Conservation (phyloP, 2,113 vertebrate species). For the Saimiri boliviensis region DNA sequence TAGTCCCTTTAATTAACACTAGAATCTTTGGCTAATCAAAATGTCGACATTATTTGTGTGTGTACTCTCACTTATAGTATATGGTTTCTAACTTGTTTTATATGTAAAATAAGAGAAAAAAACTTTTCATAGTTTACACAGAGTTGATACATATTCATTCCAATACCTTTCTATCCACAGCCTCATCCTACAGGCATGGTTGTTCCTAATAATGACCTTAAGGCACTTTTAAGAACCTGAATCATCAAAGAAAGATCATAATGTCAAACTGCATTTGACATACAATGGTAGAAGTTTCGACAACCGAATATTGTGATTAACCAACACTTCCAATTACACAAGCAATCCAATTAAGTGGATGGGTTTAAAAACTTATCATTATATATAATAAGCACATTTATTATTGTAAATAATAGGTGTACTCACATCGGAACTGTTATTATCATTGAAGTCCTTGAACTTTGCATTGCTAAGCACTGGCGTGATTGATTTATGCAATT, state of each 20-base stretch:
- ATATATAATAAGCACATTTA: neutral
- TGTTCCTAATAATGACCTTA: neutral
- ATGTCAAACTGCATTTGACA: neutral
- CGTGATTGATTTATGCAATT: neutral
- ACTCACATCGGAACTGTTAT: neutral
- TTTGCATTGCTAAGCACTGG: neutral
- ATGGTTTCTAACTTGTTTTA: neutral
- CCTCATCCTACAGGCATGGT: neutral
- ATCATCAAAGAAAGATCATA: neutral
- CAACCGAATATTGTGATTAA: neutral
- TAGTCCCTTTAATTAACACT: neutral
- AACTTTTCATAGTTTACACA: neutral
- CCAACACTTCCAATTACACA: neutral
- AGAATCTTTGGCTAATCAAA: neutral
- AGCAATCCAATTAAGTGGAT: neutral
- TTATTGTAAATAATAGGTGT: neutral
- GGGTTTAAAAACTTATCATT: neutral
- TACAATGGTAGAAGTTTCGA: neutral
- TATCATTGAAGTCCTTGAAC: neutral
- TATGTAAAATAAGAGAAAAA: neutral
- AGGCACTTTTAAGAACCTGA: neutral
- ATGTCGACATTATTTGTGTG: neutral
- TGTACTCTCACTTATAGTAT: neutral
- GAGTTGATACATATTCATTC: neutral
- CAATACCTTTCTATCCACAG: neutral